Base-by-base conservation (phyloP, 2,888 invertebrate genomes). In the Craniophora ligustri region DNA sequence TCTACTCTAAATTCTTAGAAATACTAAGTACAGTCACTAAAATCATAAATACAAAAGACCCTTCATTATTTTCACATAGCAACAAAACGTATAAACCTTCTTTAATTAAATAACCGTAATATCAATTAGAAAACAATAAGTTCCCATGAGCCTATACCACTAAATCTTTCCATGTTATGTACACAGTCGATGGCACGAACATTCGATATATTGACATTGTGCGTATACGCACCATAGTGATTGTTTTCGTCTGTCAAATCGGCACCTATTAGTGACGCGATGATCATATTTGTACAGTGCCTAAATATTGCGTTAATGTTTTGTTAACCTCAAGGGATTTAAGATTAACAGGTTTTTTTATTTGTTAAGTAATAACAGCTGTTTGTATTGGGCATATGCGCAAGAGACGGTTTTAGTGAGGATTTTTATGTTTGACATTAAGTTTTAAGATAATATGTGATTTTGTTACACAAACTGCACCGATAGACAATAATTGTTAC, bases 271-370 rank as follows among this genome's bases (percentile, higher is more conserved):
- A 91, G 87, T 89, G 67, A 82, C 81, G 75, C 59, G 36, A 21
- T 78, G 80, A 79, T 68, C 72, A 69, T 87, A 75, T 91, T 89
- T 88, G 80, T 82, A 79, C 73, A 79, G 66, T 74, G 81, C 83
- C 86, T 84, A 88, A 89, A 85, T 88, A 89, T 91, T 89, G 86
- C 90, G 89, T 76, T 81, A 81, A 81, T 91, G 86, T 91, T 91
- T 81, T 89, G 81, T 91, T 92, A 91, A 92, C 92, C 92, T 91
- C 89, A 88, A 86, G 87, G 84, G 87, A 90, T 86, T 86, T 67
- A 50, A 74, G 55, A 71, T 64, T 67, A 72, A 90, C 90, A 86
- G 89, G 91, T 91, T 91, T 86, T 84, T 76, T 65, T 91, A 82
- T 91, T 91, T 91, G 88, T 82, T 72, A 77, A 89, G 89, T 85